Conservation (phyloP, 2,113 vertebrate species). For the Ivindomyrus marchei region DNA sequence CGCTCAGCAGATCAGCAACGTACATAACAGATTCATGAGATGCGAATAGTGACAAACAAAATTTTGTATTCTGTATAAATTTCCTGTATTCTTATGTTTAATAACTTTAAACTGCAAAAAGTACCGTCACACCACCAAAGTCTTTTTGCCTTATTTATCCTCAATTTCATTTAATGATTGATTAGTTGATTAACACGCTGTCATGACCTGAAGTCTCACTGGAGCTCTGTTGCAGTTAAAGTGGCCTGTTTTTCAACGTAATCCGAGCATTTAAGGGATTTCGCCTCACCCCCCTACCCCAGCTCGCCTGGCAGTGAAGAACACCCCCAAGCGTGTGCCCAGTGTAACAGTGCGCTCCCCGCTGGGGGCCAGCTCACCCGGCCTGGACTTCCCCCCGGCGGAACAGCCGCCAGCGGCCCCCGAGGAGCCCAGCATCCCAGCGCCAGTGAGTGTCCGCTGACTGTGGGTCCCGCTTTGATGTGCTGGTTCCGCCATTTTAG, state of each 20-base stretch:
- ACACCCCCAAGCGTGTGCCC: slow-evolving; percentile 69
- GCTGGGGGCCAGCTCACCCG: slow-evolving; percentile 73
- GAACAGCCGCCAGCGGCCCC: slow-evolving; percentile 66
- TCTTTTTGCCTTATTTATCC: no score
- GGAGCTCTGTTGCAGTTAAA: background rate
- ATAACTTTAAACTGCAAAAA: background rate
- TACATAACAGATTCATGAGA: background rate
- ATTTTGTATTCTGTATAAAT: background rate
- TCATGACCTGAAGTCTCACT: background rate
- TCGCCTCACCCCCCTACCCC: slow-evolving; percentile 29
- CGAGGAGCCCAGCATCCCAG: slow-evolving; percentile 61
- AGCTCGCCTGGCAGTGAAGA: slow-evolving; percentile 90
- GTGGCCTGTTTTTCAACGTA: background rate
- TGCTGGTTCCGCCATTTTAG: background rate
- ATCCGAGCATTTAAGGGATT: background rate
- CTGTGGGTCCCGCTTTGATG: background rate
- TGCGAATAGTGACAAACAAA: background rate
- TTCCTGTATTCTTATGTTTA: background rate
- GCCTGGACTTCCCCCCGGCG: slow-evolving; percentile 71
- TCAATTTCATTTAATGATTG: background rate
- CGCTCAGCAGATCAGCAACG: background rate
- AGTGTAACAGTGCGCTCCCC: slow-evolving; percentile 74
- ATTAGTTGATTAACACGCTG: background rate
- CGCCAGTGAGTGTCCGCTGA: slow-evolving; percentile 43
- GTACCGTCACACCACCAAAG: no score